A percentile compares a stretch with the other conserved stretches of the same genome.
These are phyloP conservation scores for Colinus virginianus DNA, from an alignment of 2,113 vertebrate species.

Conservation along the genomic window DNA sequence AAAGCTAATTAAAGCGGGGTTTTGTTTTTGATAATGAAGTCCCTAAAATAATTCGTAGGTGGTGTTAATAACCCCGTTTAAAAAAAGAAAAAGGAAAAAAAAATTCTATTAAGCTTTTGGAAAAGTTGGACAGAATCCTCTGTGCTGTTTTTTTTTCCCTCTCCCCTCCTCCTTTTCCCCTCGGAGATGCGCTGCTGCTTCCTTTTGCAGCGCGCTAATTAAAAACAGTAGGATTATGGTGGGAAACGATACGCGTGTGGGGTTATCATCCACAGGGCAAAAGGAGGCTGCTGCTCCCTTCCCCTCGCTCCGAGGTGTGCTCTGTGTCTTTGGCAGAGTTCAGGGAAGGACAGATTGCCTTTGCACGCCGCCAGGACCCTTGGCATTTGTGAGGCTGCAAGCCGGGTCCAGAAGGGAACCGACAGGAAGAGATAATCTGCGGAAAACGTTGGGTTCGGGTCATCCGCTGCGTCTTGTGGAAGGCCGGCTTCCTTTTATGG, in stretches of 20 bases:
- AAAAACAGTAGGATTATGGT: constrained; percentile 71
- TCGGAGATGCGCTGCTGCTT: constrained; percentile 64
- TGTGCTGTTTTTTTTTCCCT: constrained; percentile 33
- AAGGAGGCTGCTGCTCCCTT: constrained; percentile 9
- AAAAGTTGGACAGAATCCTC: constrained; percentile 85
- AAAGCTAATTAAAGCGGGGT: constrained; percentile 92
- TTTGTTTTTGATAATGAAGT: constrained; percentile 95
- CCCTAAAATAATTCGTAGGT: constrained; percentile 98
- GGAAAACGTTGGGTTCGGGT: not conserved
- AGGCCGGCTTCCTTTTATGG: not conserved
- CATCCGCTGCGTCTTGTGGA: rapidly evolving
- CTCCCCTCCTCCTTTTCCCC: constrained; percentile 58
- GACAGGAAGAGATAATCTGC: not conserved
- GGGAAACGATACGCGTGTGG: constrained; percentile 62
- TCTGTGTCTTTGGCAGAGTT: not conserved
- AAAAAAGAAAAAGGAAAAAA: constrained; percentile 45
- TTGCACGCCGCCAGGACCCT: not conserved
- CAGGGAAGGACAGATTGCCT: constrained; percentile 52
- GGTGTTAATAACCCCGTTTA: constrained; percentile 98
- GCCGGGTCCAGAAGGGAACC: constrained; percentile 1
- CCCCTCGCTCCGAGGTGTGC: not conserved
- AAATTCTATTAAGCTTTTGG: constrained; percentile 94
- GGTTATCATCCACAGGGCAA: constrained; percentile 69
- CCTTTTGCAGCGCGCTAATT: constrained; percentile 62
- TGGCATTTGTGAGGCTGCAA: not conserved